Base-by-base conservation (phyloP, 2,797 vertebrate species). In the Tadarida brasiliensis region DNA sequence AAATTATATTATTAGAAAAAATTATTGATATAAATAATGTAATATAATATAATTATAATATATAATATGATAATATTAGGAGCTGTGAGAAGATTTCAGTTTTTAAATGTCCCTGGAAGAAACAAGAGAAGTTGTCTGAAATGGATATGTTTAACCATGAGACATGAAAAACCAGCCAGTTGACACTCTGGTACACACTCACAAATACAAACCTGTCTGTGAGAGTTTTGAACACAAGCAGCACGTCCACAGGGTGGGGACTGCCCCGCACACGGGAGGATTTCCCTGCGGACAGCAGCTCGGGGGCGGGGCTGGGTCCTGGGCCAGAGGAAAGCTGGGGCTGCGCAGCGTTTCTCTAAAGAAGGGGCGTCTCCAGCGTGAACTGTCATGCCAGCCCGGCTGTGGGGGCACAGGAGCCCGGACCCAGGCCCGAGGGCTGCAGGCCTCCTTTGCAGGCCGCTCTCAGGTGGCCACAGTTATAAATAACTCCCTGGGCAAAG, bases 191-290 rank as follows among this genome's bases (percentile, higher is more conserved):
- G 78, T 11, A 67, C 35, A 49, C 22, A 47, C 5, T 26, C 20
- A 63, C 67, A 90, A 86, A 71, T 57, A 96, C 97, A 95, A 87
- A 98, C 98, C 98, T 98, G 97, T 80, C 98, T 35, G 98, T 97
- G 80, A 99, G 95, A 0, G 63, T 98, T 98, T 98, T 99, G 98
- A 99, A 99, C 98, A 98, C 97, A 91, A 96, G 87, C 61, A 99
- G 98, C 44, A 98, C 97, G 94, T 99, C 96, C 0, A 98, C 96
- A 97, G 98, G 94, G 44, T 98, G 98, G 26, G 98, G 98, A 89
- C 99, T 97, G 97, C 98, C 98, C 99, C 98, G 98, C 96, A 99
- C 94, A 94, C 98, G 99, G 95, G 94, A 99, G 98, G 33, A 90
- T 94, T 89, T 65, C 87, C 74, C 98, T 98, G 97, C 96, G 54